Percentiles rank a stretch among this genome's conserved stretches.
Evolutionary conservation across 2,888 invertebrate species (phyloP).

Genomic region (Ormia ochracea): DNA sequence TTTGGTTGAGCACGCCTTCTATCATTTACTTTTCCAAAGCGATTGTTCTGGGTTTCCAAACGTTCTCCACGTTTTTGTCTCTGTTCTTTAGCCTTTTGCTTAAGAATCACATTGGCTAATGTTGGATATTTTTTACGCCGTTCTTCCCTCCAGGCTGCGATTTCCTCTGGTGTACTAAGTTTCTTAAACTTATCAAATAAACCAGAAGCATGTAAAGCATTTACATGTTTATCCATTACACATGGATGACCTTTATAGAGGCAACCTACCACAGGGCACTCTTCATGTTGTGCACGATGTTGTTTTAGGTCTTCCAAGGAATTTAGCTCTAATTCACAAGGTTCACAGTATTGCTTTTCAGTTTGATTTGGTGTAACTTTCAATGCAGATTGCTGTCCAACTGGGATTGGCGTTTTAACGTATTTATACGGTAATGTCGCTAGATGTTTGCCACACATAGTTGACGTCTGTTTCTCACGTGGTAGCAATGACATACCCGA

Average conservation of each 20-base stretch:
- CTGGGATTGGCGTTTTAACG: conserved; percentile 44
- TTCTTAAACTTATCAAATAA: conserved; percentile 87
- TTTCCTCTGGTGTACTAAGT: conserved; percentile 87
- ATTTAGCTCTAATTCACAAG: conserved; percentile 88
- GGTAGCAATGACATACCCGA: conserved; percentile 74
- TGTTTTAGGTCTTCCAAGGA: conserved; percentile 79
- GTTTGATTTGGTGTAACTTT: not conserved
- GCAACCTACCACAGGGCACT: conserved; percentile 89
- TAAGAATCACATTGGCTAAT: conserved; percentile 81
- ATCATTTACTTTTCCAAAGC: conserved; percentile 77
- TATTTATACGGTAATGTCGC: conserved; percentile 73
- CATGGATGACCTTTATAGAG: conserved; percentile 66
- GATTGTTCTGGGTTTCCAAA: conserved; percentile 77
- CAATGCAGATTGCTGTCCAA: not conserved
- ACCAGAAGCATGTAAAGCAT: conserved; percentile 90
- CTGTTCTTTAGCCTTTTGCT: conserved; percentile 81
- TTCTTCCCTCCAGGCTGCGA: conserved; percentile 89
- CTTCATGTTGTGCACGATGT: conserved; percentile 86
- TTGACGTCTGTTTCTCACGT: conserved; percentile 73
- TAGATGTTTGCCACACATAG: conserved; percentile 76
- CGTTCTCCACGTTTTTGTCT: conserved; percentile 86
- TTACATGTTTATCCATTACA: conserved; percentile 87
- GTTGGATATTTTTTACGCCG: conserved; percentile 86
- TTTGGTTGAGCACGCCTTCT: conserved; percentile 67
- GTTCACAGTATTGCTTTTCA: conserved; percentile 81